Evolutionary conservation across 2,888 invertebrate species (phyloP), one percentile per base, ranked within the genome.

Genomic region (Thumatha senex): DNA sequence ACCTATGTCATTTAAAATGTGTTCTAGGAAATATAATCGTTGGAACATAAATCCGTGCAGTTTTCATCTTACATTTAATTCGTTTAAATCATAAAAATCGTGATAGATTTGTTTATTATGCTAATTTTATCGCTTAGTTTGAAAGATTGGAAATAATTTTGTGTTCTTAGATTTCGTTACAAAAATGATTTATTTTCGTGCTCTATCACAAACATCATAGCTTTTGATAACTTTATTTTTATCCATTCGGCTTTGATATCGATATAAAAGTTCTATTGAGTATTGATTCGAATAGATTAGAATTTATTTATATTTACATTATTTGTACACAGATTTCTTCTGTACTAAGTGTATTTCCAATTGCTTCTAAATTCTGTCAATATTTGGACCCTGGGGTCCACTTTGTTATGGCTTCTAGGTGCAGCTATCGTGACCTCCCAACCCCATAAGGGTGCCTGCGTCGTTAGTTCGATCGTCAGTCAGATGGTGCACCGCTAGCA

Each of bases 21-120:
- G 46, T 67, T 67, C 67, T 63, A 61, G 51, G 67, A 67, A 67
- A 65, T 63, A 63, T 68, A 67, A 67, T 65, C 54, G 45, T 48
- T 53, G 47, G 44, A 56, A 51, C 43, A 56, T 67, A 58, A 52
- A 58, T 47, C 51, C 33, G 40, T 34, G 49, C 62, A 42, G 44
- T 58, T 60, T 49, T 49, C 54, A 46, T 55, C 58, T 43, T 53
- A 58, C 36, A 55, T 61, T 57, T 57, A 61, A 61, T 56, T 48
- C 40, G 45, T 18, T 52, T 15, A 36, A 40, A 61, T 61, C 58
- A 63, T 65, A 61, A 65, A 65, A 58, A 58, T 54, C 18, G 40
- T 66, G 50, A 66, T 66, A 33, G 54, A 61, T 63, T 55, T 56
- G 42, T 66, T 58, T 66, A 58, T 65, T 55, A 63, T 66, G 51